Conservation (phyloP, 2,888 invertebrate species). For the Dusona sp. region DNA sequence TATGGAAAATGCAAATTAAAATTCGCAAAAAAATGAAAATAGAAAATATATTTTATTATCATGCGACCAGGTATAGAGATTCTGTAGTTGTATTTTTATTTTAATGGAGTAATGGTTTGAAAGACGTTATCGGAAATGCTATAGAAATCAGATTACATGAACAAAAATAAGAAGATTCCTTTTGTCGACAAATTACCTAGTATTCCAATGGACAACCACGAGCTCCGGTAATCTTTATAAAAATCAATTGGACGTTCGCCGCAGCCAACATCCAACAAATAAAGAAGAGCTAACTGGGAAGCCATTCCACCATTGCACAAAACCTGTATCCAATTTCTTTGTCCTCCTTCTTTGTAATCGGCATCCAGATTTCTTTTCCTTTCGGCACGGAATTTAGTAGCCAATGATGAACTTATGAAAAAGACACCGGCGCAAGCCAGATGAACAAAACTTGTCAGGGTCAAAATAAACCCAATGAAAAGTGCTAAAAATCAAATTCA, state of each 20-base stretch:
- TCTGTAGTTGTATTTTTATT: background rate
- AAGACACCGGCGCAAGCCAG: slow-evolving; percentile 90
- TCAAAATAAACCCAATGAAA: slow-evolving; percentile 91
- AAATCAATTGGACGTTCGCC: slow-evolving; percentile 93
- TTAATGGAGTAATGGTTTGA: background rate
- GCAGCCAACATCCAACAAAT: slow-evolving; percentile 92
- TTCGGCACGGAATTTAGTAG: slow-evolving; percentile 90
- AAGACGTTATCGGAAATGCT: background rate
- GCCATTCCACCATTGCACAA: slow-evolving; percentile 96
- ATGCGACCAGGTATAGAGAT: background rate
- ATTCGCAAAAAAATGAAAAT: background rate
- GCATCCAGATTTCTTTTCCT: slow-evolving; percentile 90
- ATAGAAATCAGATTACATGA: background rate
- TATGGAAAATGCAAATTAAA: background rate
- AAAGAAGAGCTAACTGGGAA: slow-evolving; percentile 90
- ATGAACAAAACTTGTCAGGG: slow-evolving; percentile 92
- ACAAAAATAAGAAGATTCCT: background rate
- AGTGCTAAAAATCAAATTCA: slow-evolving; percentile 85
- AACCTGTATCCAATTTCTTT: slow-evolving; percentile 95
- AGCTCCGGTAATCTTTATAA: slow-evolving; percentile 89
- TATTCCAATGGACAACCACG: slow-evolving; percentile 93
- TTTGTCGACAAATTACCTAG: slow-evolving; percentile 86
- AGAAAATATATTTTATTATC: background rate
- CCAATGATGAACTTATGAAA: slow-evolving; percentile 92
- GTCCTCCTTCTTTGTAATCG: slow-evolving; percentile 94